These are phyloP conservation scores for Muschampia plurimacula DNA, from an alignment of 2,888 invertebrate species.

Conservation along the genomic window DNA sequence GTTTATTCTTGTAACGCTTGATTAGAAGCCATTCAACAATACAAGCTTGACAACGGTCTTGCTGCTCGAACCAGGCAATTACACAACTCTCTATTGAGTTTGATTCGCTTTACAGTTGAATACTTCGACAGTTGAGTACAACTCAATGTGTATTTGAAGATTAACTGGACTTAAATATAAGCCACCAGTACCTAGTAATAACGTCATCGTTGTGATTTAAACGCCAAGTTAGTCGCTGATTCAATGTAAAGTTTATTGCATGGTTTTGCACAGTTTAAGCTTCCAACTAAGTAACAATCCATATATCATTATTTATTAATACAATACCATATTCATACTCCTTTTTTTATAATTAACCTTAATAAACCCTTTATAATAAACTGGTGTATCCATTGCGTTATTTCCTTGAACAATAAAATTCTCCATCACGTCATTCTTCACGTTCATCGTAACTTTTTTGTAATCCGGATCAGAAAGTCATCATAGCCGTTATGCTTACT, in stretches of 20 bases:
- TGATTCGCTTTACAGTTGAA: constrained; percentile 34
- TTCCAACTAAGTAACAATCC: background rate
- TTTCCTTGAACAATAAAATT: too few species aligned
- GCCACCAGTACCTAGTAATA: constrained; percentile 4
- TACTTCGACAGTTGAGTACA: constrained; percentile 33
- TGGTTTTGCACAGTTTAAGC: background rate
- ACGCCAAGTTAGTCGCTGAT: constrained; percentile 2
- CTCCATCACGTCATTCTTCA: too few species aligned
- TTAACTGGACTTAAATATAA: constrained; percentile 25
- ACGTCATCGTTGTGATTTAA: constrained; percentile 11
- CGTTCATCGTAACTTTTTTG: too few species aligned
- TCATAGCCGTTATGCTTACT: too few species aligned
- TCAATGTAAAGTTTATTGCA: constrained; percentile 1
- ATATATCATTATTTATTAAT: too few species aligned
- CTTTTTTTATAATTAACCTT: too few species aligned
- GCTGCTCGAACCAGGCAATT: constrained; percentile 32
- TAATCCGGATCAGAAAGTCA: too few species aligned
- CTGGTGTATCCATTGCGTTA: too few species aligned
- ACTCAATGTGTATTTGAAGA: constrained; percentile 15
- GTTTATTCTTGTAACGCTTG: constrained; percentile 27
- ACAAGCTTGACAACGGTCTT: constrained; percentile 21
- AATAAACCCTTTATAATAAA: too few species aligned
- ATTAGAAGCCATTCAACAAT: constrained; percentile 28
- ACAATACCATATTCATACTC: too few species aligned
- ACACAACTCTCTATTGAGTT: constrained; percentile 32